Evolutionary conservation across 2,113 vertebrate species (phyloP), one percentile per base, ranked within the genome.

Genomic region (Phaethon lepturus): DNA sequence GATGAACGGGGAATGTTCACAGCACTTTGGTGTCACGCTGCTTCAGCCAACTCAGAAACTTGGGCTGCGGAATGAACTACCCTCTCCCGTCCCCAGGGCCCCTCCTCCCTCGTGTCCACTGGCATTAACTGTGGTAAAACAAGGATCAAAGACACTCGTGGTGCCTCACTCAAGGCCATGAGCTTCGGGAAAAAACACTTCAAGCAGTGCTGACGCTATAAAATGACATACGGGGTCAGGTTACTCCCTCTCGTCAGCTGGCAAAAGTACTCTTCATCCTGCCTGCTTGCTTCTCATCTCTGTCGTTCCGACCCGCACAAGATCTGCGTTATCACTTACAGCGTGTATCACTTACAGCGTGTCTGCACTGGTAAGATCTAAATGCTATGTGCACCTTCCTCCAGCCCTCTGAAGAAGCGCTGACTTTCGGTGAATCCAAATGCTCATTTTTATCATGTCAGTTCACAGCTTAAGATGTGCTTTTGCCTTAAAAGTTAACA

Each of bases 291-390:
- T 42, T 49, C 15, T 11, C 40, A n/a, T 6, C 50, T 69, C 64
- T 13, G 49, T 15, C 9, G 2, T 52, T 31, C 77, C 0, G 7
- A 45, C 50, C 69, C 4, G 6, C 29, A 29, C 17, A 28, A 69
- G 20, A 40, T 18, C 69, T 31, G 33, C 0, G 2, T 38, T 9
- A 16, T 42, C 40, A 5, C 52, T 42, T n/a, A 9, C 24, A 13
- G 53, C 1, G 4, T 0, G 2, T 9, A 16, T 42, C 40, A 5
- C 52, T 42, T n/a, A 9, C 24, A 13, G 53, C 1, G 4, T 9
- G 7, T 25, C 23, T 9, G 17, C 1, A 0, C 2, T 11, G 67
- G 38, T 20, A 24, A 35, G 29, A 44, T 18, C 50, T 33, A 55
- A 77, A 28, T 2, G 22, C 44, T 44, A 4, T 0, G 7, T 18